Percentiles rank a stretch among this genome's conserved stretches.
These are phyloP conservation scores for Aphelenchoides fujianensis DNA, from an alignment of 1,140 invertebrate species.

Conservation along the genomic window DNA sequence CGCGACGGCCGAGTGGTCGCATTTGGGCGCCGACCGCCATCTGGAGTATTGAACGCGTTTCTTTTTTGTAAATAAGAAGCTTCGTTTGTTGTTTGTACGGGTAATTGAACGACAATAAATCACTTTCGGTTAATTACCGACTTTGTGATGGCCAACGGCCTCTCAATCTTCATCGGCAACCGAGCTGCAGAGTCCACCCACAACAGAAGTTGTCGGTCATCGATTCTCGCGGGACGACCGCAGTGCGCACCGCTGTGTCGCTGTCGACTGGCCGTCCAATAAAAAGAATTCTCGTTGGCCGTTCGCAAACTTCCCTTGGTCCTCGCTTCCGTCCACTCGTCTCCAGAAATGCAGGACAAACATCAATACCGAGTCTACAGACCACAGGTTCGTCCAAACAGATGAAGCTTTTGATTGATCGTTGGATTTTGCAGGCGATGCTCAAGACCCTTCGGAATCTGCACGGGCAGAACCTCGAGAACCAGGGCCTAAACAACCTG, in stretches of 20 bases:
- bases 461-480: conserved; percentile 60
- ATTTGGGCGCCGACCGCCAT: conserved; percentile 18
- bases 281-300: too few species aligned
- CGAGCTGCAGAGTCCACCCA: too few species aligned
- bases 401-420: not conserved
- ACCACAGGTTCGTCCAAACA: conserved; percentile 14
- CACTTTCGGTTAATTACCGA: too few species aligned
- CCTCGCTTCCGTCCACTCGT: conserved; percentile 6
- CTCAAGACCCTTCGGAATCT: conserved; percentile 61
- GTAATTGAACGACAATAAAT: too few species aligned
- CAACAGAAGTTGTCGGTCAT: too few species aligned
- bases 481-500: conserved; percentile 59
- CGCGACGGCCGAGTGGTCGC: not conserved
- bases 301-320: too few species aligned
- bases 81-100: conserved; percentile 1
- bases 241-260: too few species aligned
- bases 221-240: too few species aligned
- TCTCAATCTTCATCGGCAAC: too few species aligned
- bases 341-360: conserved; percentile 10
- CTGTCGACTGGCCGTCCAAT: too few species aligned
- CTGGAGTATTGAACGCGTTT: conserved; percentile 7
- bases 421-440: conserved; percentile 30
- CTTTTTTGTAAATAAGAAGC: not conserved
- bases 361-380: conserved; percentile 13
- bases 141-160: too few species aligned